These are phyloP conservation scores for Vanessa cardui DNA, from an alignment of 2,888 invertebrate genomes.

Conservation along the genomic window DNA sequence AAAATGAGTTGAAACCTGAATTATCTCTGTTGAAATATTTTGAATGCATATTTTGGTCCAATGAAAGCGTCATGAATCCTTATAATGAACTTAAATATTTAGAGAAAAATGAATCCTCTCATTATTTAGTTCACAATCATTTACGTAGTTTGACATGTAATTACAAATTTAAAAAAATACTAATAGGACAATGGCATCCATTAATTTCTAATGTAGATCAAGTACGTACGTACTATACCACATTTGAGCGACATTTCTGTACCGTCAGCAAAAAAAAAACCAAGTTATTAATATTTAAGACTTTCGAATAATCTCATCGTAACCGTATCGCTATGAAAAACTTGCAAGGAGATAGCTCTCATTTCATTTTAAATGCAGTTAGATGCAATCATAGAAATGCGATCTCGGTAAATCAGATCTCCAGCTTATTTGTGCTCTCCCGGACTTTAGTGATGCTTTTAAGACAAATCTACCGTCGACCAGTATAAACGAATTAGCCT, in stretches of 20 bases:
- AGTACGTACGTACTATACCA: too few species aligned
- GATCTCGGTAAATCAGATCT: constrained; percentile 59
- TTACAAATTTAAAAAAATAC: too few species aligned
- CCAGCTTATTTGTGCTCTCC: constrained; percentile 52
- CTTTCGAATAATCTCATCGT: not conserved
- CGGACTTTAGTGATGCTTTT: constrained; percentile 20
- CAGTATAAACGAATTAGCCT: not conserved
- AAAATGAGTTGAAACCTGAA: not conserved
- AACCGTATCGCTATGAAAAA: constrained; percentile 11
- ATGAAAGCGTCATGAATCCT: too few species aligned
- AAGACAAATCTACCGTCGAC: constrained; percentile 15
- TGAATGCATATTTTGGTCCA: too few species aligned
- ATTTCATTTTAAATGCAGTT: constrained; percentile 58
- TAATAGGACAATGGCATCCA: too few species aligned
- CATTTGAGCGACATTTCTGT: too few species aligned
- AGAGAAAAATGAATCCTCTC: too few species aligned
- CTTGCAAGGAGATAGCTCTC: constrained; percentile 29
- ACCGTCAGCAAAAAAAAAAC: not conserved
- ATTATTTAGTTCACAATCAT: too few species aligned
- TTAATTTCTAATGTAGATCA: too few species aligned
- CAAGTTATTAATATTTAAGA: not conserved
- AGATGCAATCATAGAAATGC: constrained; percentile 62
- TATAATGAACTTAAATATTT: too few species aligned
- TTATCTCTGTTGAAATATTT: too few species aligned
- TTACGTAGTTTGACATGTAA: too few species aligned